These are phyloP conservation scores for Xylota sylvarum DNA, from an alignment of 2,888 invertebrate species.

Conservation along the genomic window DNA sequence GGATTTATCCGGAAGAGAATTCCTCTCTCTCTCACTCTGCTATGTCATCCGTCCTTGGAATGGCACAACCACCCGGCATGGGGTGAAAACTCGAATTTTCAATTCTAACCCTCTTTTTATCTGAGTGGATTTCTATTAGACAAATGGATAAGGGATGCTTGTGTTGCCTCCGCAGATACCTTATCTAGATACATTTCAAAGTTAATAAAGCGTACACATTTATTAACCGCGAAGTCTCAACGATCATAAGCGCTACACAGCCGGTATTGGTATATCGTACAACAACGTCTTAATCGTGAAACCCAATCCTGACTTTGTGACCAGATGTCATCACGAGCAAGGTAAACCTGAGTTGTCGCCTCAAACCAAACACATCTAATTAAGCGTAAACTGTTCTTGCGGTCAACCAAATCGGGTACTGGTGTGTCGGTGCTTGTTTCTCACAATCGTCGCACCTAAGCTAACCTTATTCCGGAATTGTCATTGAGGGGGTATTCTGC, in stretches of 20 bases:
- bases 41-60: conserved; percentile 26
- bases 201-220: conserved; percentile 43
- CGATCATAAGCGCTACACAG: not conserved
- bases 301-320: conserved; percentile 67
- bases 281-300: conserved; percentile 61
- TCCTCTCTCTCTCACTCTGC: conserved; percentile 61
- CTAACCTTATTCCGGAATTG: conserved; percentile 19
- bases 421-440: conserved; percentile 22
- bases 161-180: not conserved
- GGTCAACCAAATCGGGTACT: conserved; percentile 63
- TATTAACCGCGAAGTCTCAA: conserved; percentile 50
- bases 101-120: conserved; percentile 69
- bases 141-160: conserved; percentile 60
- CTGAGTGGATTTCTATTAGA: conserved; percentile 75
- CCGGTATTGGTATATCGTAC: conserved; percentile 23
- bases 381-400: conserved; percentile 74
- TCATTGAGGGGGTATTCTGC: not conserved
- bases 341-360: conserved; percentile 33
- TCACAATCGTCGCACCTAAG: conserved; percentile 13
- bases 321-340: conserved; percentile 47
- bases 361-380: conserved; percentile 69
- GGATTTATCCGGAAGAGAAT: conserved; percentile 81
- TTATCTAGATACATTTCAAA: conserved; percentile 30
- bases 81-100: conserved; percentile 58
- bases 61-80: not conserved